phyloP scores from a whole-genome alignment of 1,140 invertebrate genomes.

The Drosophila yakuba region DNA sequence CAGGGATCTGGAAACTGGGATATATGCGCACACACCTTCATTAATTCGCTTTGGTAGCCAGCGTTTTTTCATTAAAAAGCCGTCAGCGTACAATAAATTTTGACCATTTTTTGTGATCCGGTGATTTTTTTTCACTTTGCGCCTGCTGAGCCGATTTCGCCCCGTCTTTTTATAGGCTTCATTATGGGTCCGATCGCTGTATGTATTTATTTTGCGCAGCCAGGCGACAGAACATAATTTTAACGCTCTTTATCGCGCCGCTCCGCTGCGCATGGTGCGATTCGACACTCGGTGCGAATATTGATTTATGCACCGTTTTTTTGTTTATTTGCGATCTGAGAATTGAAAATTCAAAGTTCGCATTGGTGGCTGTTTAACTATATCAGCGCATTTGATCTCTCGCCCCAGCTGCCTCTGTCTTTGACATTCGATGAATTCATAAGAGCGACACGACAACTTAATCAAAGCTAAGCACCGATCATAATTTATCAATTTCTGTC shows the following conservation, averaged over 20 bases:
- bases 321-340: constrained; percentile 10
- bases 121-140: constrained; percentile 57
- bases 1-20: constrained; percentile 28
- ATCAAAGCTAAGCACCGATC: constrained; percentile 60
- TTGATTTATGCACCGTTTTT: constrained; percentile 67
- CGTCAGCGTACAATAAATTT: constrained; percentile 83
- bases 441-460: constrained; percentile 64
- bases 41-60: constrained; percentile 80
- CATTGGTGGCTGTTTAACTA: constrained; percentile 21
- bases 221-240: constrained; percentile 81
- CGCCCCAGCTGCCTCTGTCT: constrained; percentile 2
- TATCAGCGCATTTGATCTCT: constrained; percentile 49
- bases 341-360: constrained; percentile 14
- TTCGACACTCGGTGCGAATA: constrained; percentile 54
- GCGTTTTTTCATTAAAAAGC: constrained; percentile 82
- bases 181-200: constrained; percentile 67
- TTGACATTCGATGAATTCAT: constrained; percentile 40
- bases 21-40: constrained; percentile 71
- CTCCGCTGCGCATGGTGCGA: constrained; percentile 65
- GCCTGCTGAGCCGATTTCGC: constrained; percentile 68
- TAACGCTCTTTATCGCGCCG: constrained; percentile 77
- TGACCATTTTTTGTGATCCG: constrained; percentile 52
- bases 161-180: constrained; percentile 68
- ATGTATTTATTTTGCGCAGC: constrained; percentile 74
- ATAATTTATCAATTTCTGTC: constrained; percentile 73